Conservation (phyloP, 2,888 invertebrate genomes). For the Seira ritae region DNA sequence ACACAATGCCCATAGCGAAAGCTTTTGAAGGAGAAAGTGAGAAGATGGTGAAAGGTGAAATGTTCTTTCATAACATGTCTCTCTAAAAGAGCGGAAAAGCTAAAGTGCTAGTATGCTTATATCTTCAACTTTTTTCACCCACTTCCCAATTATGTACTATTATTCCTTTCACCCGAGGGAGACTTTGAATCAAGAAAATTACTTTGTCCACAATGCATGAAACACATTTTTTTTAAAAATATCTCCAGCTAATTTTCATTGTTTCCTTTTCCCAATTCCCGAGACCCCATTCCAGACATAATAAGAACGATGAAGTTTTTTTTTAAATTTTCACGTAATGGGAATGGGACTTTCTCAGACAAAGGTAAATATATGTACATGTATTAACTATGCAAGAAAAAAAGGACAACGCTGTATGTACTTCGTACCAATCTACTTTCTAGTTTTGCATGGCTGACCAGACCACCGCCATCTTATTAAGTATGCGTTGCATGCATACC, state of each 20-base stretch:
- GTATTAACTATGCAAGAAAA: too few species aligned
- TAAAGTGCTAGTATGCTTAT: background rate
- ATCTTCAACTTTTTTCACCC: conserved; percentile 19
- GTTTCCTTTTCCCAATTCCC: conserved; percentile 41
- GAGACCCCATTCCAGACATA: background rate
- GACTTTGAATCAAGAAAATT: conserved; percentile 58
- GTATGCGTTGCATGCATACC: too few species aligned
- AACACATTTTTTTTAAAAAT: conserved; percentile 43
- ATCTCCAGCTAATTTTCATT: conserved; percentile 56
- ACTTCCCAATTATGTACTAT: background rate
- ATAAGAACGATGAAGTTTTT: background rate
- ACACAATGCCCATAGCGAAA: background rate
- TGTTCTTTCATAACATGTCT: conserved; percentile 10
- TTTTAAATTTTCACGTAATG: too few species aligned
- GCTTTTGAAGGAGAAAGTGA: background rate
- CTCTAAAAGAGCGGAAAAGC: background rate
- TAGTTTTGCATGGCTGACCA: too few species aligned
- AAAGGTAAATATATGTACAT: too few species aligned
- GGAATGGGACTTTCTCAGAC: too few species aligned
- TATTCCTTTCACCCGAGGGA: background rate
- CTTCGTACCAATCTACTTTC: too few species aligned
- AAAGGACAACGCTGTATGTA: too few species aligned
- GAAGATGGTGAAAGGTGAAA: conserved; percentile 38
- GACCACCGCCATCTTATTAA: too few species aligned
- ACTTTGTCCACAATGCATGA: conserved; percentile 61